Percentiles rank a stretch among this genome's conserved stretches.
These are phyloP conservation scores for Bactericera cockerelli DNA, from an alignment of 1,140 invertebrate species.

Conservation along the genomic window DNA sequence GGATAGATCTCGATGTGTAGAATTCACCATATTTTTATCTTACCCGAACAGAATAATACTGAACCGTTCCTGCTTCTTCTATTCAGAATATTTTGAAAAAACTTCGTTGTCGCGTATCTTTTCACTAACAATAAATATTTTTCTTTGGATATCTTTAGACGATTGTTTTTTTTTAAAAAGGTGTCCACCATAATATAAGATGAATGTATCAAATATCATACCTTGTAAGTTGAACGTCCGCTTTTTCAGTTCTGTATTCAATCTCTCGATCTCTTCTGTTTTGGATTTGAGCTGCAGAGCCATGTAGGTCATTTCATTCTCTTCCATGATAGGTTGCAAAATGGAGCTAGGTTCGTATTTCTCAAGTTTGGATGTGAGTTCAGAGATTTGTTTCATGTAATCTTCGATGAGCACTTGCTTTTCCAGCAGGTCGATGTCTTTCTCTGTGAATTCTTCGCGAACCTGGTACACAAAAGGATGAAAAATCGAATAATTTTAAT, in stretches of 20 bases:
- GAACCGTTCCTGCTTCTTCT: too few relatives aligned
- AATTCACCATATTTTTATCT: too few relatives aligned
- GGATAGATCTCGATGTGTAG: too few relatives aligned
- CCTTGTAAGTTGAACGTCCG: conserved; percentile 41
- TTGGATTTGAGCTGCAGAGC: conserved; percentile 1
- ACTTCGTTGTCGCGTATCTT: too few relatives aligned
- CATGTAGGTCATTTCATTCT: not conserved
- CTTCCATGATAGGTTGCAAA: not conserved
- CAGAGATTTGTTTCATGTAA: conserved; percentile 3
- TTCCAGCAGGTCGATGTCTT: conserved; percentile 1
- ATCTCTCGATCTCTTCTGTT: conserved; percentile 32
- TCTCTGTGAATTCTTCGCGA: conserved; percentile 4
- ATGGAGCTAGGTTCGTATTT: not conserved
- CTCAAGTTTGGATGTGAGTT: not conserved
- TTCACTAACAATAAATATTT: too few relatives aligned
- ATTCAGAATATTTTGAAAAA: too few relatives aligned
- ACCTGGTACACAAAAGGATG: too few relatives aligned
- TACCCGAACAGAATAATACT: too few relatives aligned
- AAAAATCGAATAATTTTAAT: too few relatives aligned
- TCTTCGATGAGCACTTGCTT: conserved; percentile 4
- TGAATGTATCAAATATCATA: too few relatives aligned
- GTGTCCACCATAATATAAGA: not conserved
- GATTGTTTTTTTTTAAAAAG: not conserved
- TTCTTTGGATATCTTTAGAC: too few relatives aligned
- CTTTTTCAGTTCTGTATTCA: conserved; percentile 40